Percentiles rank a stretch among this genome's conserved stretches.
Conservation (phyloP, 2,888 invertebrate genomes). For the Pardosa pseudoannulata region DNA sequence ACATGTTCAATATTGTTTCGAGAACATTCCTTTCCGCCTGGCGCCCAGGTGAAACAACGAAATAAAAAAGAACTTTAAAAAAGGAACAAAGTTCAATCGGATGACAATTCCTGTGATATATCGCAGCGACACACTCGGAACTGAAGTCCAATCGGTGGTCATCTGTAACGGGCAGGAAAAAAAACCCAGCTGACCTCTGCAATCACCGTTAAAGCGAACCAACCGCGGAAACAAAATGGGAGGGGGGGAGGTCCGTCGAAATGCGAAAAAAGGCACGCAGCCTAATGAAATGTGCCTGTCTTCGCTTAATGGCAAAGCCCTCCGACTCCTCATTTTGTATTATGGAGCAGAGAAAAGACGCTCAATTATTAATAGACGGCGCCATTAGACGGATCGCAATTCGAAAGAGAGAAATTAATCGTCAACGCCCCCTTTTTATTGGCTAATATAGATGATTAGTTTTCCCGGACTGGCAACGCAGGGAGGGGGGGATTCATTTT, state of each 20-base stretch:
- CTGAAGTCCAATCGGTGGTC: background rate
- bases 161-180: background rate
- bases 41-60: too few relatives aligned
- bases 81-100: too few relatives aligned
- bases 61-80: too few relatives aligned
- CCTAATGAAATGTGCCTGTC: slow-evolving; percentile 66
- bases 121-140: background rate
- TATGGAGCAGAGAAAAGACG: slow-evolving; percentile 57
- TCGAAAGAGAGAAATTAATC: slow-evolving; percentile 39
- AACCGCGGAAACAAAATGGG: background rate
- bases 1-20: too few relatives aligned
- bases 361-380: slow-evolving; percentile 57
- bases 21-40: too few relatives aligned
- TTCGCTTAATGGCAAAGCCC: slow-evolving; percentile 37
- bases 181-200: background rate
- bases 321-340: slow-evolving; percentile 34
- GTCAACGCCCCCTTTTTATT: slow-evolving; percentile 52
- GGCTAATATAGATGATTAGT: slow-evolving; percentile 69
- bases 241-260: too few relatives aligned
- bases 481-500: background rate
- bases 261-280: background rate
- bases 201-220: slow-evolving; percentile 27
- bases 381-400: slow-evolving; percentile 43
- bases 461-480: slow-evolving; percentile 16
- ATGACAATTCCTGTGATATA: too few relatives aligned